phyloP scores from a whole-genome alignment of 2,888 invertebrate species.

The Eristalis arbustorum region DNA sequence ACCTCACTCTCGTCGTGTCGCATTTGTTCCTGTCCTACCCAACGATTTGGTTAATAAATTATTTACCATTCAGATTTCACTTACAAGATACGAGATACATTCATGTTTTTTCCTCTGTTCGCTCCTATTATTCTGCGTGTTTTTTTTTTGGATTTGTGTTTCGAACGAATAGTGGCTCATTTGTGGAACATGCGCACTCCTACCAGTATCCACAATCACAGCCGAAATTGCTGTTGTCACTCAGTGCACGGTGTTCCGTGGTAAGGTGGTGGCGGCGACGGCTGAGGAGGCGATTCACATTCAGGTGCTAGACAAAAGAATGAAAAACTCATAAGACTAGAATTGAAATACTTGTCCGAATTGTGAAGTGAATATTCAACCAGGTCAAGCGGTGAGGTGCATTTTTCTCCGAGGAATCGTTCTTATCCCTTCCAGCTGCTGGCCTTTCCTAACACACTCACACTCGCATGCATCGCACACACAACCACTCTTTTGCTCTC shows the following conservation, averaged over 20 bases:
- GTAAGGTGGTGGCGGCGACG: not conserved
- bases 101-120: not conserved
- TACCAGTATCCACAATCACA: conserved; percentile 56
- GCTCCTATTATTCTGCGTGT: conserved; percentile 18
- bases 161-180: conserved; percentile 10
- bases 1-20: conserved; percentile 32
- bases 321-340: not conserved
- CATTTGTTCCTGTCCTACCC: conserved; percentile 34
- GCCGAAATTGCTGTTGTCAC: conserved; percentile 56
- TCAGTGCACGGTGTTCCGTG: not conserved
- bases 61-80: conserved; percentile 54
- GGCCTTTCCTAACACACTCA: not conserved
- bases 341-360: not conserved
- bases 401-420: not conserved
- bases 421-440: not conserved
- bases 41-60: conserved; percentile 62
- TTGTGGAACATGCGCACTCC: conserved; percentile 60
- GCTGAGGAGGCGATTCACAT: not conserved
- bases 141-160: not conserved
- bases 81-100: conserved; percentile 32
- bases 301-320: not conserved
- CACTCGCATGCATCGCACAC: not conserved
- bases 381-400: not conserved
- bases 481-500: not conserved
- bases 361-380: not conserved